Conservation (phyloP, 2,113 vertebrate species). For the Gopherus flavomarginatus region DNA sequence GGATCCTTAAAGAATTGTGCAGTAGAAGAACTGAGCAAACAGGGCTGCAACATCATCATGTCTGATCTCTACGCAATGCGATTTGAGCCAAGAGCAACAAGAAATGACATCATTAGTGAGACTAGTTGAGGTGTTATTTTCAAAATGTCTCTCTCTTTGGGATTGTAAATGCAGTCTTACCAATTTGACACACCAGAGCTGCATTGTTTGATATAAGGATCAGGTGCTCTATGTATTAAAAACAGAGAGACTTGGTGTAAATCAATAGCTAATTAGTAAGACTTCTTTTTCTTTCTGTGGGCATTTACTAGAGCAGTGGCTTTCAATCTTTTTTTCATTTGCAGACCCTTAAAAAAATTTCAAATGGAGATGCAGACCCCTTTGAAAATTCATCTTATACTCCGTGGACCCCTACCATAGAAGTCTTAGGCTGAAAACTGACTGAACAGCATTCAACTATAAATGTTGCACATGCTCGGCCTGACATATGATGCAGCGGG, state of each 20-base stretch:
- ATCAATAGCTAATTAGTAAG: neutral
- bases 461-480: too few species aligned
- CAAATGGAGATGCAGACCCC: too few species aligned
- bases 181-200: neutral
- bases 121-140: neutral
- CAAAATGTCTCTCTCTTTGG: neutral
- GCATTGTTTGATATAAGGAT: neutral
- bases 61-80: constrained; percentile 81
- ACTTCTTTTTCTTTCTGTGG: neutral
- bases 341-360: too few species aligned
- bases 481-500: too few species aligned
- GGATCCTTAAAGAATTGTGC: constrained; percentile 75
- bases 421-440: too few species aligned
- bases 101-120: constrained; percentile 77
- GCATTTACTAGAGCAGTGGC: too few species aligned
- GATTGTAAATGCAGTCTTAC: neutral
- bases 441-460: too few species aligned
- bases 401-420: too few species aligned
- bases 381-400: too few species aligned
- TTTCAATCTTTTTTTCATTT: too few species aligned
- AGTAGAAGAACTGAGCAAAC: constrained; percentile 70
- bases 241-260: neutral
- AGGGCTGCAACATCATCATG: constrained; percentile 74
- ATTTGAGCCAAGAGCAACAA: constrained; percentile 80
- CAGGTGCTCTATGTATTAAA: neutral